Evolutionary conservation across 2,888 invertebrate species (phyloP).

Genomic region (Rhagium mordax): DNA sequence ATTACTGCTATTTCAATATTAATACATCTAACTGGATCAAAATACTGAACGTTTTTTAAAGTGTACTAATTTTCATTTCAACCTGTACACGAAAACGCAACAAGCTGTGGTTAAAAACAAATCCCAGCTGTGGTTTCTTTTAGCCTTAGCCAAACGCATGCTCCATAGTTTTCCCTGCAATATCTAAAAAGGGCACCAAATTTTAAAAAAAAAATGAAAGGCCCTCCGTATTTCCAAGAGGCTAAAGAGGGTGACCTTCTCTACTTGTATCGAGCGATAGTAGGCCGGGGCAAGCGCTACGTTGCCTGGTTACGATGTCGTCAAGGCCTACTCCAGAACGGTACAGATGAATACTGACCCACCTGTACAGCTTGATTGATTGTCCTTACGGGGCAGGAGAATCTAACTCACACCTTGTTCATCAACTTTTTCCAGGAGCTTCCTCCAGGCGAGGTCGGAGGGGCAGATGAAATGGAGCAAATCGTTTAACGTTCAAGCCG

Average conservation of each 20-base stretch:
- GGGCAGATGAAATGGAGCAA: background rate
- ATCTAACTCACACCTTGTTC: slow-evolving; percentile 12
- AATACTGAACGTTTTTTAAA: too few species aligned
- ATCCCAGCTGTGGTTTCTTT: too few species aligned
- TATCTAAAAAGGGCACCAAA: too few species aligned
- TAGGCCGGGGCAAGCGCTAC: slow-evolving; percentile 41
- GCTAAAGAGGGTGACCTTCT: slow-evolving; percentile 20
- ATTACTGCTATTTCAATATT: too few species aligned
- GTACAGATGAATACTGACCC: slow-evolving; percentile 47
- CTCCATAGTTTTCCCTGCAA: too few species aligned
- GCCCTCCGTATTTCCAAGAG: background rate
- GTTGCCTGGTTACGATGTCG: slow-evolving; percentile 49
- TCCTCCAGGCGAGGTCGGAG: background rate
- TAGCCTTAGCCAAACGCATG: too few species aligned
- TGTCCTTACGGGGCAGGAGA: slow-evolving; percentile 13
- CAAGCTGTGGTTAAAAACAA: too few species aligned
- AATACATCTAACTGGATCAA: too few species aligned
- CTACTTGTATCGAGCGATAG: slow-evolving; percentile 18
- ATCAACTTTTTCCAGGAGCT: background rate
- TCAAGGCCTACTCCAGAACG: slow-evolving; percentile 43
- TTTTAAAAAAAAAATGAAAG: background rate
- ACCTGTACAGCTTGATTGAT: slow-evolving; percentile 34
- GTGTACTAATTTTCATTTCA: too few species aligned
- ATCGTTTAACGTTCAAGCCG: background rate
- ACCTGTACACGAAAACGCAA: too few species aligned